Evolutionary conservation across 2,888 invertebrate species (phyloP).

Genomic region (Teleiodes luculella): DNA sequence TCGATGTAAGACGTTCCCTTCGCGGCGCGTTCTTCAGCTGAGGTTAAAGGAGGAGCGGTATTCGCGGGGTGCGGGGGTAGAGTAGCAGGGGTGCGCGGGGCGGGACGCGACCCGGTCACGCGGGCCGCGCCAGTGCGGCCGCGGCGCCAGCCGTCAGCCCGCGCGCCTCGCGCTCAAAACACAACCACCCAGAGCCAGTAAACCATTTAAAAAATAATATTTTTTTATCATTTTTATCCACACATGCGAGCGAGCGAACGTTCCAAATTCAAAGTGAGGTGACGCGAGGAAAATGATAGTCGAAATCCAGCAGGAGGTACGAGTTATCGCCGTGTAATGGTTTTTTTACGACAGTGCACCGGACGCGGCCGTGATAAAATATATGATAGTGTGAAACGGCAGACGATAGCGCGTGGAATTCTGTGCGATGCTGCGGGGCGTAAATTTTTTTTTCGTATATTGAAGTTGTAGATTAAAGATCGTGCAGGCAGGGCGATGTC

Average conservation of each 20-base stretch:
- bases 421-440: neutral
- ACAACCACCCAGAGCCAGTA: slow-evolving; percentile 15
- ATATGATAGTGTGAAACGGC: neutral
- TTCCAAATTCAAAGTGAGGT: slow-evolving; percentile 36
- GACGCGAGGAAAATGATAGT: slow-evolving; percentile 63
- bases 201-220: slow-evolving; percentile 3
- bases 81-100: slow-evolving; percentile 18
- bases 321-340: slow-evolving; percentile 32
- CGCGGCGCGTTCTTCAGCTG: no score
- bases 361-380: slow-evolving; percentile 26
- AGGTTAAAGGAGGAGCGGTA: slow-evolving; percentile 19
- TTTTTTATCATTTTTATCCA: slow-evolving; percentile 7
- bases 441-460: neutral
- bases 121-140: slow-evolving; percentile 62
- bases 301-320: slow-evolving; percentile 73
- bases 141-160: slow-evolving; percentile 63
- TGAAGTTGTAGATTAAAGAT: slow-evolving; percentile 65
- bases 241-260: slow-evolving; percentile 16
- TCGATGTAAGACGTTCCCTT: no score
- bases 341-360: slow-evolving; percentile 39
- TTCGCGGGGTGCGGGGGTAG: slow-evolving; percentile 20
- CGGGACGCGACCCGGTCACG: slow-evolving; percentile 68
- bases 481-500: slow-evolving; percentile 68
- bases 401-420: neutral
- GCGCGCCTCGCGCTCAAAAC: slow-evolving; percentile 56